These are phyloP conservation scores for Osmoderma eremita DNA, from an alignment of 2,888 invertebrate species.

Conservation along the genomic window DNA sequence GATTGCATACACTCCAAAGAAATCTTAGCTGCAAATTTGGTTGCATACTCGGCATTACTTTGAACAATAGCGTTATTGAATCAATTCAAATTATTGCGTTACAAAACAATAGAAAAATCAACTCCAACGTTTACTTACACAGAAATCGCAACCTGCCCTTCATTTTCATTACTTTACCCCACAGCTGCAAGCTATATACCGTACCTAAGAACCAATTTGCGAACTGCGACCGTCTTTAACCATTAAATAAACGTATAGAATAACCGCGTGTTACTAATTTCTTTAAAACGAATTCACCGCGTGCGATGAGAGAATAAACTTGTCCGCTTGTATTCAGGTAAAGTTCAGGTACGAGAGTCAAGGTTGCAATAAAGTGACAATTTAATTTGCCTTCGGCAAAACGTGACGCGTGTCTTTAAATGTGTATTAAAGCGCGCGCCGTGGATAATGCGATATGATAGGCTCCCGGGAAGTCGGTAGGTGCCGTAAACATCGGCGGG, in stretches of 20 bases:
- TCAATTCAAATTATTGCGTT: not conserved
- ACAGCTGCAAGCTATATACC: not conserved
- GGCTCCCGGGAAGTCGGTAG: slow-evolving; percentile 3
- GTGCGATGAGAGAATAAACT: slow-evolving; percentile 13
- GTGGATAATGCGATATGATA: not conserved
- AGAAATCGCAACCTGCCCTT: slow-evolving; percentile 30
- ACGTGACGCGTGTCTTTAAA: slow-evolving; percentile 19
- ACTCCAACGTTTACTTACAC: slow-evolving; percentile 28
- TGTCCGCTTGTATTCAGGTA: slow-evolving; percentile 12
- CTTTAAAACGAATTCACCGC: slow-evolving; percentile 6
- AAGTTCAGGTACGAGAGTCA: slow-evolving; percentile 27
- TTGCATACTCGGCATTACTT: not conserved
- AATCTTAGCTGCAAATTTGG: not conserved
- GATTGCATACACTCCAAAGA: too few species aligned
- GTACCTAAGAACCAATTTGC: not conserved
- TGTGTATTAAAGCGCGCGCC: not conserved
- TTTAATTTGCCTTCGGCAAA: slow-evolving; percentile 21
- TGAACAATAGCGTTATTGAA: not conserved
- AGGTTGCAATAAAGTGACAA: slow-evolving; percentile 32
- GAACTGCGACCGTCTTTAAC: not conserved
- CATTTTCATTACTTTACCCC: not conserved
- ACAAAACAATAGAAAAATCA: not conserved
- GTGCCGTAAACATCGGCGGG: slow-evolving; percentile 6
- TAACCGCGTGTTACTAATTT: not conserved
- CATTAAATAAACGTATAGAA: too few species aligned